A percentile compares a stretch with the other conserved stretches of the same genome.
phyloP scores from a whole-genome alignment of 2,797 vertebrate genomes.

The Aselliscus stoliczkanus region DNA sequence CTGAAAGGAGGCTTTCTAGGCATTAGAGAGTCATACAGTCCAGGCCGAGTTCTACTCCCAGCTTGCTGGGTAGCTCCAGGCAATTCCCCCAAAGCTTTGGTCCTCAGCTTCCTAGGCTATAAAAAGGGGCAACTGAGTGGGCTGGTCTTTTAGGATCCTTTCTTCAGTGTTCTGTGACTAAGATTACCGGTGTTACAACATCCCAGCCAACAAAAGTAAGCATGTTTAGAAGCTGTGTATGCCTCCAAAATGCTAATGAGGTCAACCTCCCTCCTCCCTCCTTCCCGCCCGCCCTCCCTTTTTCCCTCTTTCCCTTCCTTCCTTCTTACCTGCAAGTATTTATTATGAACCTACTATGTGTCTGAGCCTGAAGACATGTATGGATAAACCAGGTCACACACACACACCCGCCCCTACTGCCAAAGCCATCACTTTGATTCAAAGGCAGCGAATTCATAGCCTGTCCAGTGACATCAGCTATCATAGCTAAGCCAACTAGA shows the following conservation, averaged over 20 bases:
- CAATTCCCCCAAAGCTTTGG: neutral
- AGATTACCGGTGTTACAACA: neutral
- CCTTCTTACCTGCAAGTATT: neutral
- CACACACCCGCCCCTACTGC: neutral
- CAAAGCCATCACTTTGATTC: neutral
- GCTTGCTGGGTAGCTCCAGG: neutral
- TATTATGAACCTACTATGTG: neutral
- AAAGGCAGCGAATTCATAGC: neutral
- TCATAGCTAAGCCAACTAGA: neutral
- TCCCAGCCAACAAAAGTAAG: neutral
- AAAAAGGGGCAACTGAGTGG: neutral
- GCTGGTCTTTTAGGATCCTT: neutral
- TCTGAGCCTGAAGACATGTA: neutral
- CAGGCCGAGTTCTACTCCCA: neutral
- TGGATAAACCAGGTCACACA: neutral
- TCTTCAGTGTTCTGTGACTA: neutral
- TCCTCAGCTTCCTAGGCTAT: neutral
- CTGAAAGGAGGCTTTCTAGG: neutral
- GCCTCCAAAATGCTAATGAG: neutral
- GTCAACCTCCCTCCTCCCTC: neutral
- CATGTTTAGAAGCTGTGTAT: neutral
- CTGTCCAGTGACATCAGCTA: neutral
- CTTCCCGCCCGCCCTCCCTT: no score
- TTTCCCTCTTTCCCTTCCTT: neutral
- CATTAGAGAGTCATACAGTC: neutral